Percentiles rank a stretch among this genome's conserved stretches.
phyloP scores from a whole-genome alignment of 2,888 invertebrate species.

The Agriopis aurantiaria region DNA sequence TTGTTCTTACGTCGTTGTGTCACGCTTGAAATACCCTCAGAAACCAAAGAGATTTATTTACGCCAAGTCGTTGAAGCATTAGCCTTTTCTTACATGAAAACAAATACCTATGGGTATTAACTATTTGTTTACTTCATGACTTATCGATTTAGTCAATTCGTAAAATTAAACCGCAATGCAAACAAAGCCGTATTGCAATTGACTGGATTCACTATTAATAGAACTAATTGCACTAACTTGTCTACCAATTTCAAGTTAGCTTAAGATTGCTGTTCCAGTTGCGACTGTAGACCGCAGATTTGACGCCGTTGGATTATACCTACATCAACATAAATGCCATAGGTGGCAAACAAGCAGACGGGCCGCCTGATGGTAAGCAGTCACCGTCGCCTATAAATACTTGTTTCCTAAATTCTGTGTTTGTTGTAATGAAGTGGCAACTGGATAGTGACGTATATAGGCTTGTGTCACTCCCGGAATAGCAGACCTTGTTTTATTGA shows the following conservation, averaged over 20 bases:
- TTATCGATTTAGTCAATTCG: too few relatives aligned
- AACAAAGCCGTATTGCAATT: constrained; percentile 2
- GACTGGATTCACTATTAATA: constrained; percentile 13
- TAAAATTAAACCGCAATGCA: constrained; percentile 2
- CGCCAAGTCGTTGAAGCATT: neutral
- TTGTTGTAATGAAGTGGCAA: too few relatives aligned
- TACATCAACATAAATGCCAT: too few relatives aligned
- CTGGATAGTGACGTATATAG: too few relatives aligned
- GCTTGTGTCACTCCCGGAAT: too few relatives aligned
- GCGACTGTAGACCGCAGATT: neutral
- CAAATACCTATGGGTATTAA: neutral
- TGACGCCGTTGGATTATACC: neutral
- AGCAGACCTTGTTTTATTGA: too few relatives aligned
- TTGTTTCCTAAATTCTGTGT: too few relatives aligned
- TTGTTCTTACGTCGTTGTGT: neutral
- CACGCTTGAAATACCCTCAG: neutral
- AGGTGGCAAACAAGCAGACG: too few relatives aligned
- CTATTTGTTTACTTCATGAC: too few relatives aligned
- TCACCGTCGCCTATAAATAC: too few relatives aligned
- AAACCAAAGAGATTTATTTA: neutral
- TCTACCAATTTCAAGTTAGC: constrained; percentile 13
- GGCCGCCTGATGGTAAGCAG: too few relatives aligned
- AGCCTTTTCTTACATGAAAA: neutral
- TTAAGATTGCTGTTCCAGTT: neutral
- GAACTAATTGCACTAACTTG: constrained; percentile 27